Base-by-base conservation (phyloP, 1,140 invertebrate genomes). In the Drosophila busckii region DNA sequence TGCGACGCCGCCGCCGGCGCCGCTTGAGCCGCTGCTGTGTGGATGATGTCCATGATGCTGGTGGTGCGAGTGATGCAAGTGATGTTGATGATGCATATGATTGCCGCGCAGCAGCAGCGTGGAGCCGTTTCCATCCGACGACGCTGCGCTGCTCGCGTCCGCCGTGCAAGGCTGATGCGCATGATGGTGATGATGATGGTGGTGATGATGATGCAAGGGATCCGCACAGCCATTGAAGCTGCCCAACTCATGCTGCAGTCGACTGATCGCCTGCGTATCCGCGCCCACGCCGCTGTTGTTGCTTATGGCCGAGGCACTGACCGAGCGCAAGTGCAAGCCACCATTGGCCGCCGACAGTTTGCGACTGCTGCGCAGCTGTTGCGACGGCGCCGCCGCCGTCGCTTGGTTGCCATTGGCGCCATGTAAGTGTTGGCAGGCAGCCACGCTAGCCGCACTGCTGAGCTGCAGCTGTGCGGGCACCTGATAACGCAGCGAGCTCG, bases 401-500 rank as follows among this genome's bases (percentile, higher is more conserved):
- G n/a, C n/a, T n/a, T n/a, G n/a, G n/a, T n/a, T n/a, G n/a, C n/a
- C n/a, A 1, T 34, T 28, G 8, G 49, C 35, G n/a, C 61, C 78
- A 19, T 70, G 65, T 44, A 63, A 53, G 54, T 67, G 65, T 9
- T 78, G 42, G 38, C 44, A 68, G 20, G 44, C 41, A 29, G 20
- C 41, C n/a, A n/a, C n/a, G n/a, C n/a, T n/a, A 38, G 20, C 1
- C 1, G 63, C 63, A 6, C 68, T 29, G 12, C 59, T 66, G 19
- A 53, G 34, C 16, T 75, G 66, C 34, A 84, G 59, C 15, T 80
- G 66, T 5, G 64, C 78, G 40, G 85, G 75, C 56, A 87, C 83
- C 40, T 75, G 63, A 38, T 87, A 86, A 9, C 89, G 88, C 10
- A 89, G 83, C 15, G 90, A 83, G n/a, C 89, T 89, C 52, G 93